Evolutionary conservation across 2,113 vertebrate species (phyloP).

Genomic region (Apodemus sylvaticus): DNA sequence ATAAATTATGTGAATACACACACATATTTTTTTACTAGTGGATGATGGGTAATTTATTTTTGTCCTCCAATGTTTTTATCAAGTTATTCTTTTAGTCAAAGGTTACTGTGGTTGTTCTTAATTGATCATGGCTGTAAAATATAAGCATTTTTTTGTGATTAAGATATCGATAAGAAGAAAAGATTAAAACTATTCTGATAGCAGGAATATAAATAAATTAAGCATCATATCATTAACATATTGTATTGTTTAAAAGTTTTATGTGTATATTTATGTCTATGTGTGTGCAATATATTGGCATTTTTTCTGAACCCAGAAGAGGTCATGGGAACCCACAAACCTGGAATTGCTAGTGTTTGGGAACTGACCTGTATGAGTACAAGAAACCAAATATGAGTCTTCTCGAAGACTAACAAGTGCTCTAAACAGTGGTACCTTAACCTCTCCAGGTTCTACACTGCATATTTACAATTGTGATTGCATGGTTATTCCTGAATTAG

Average conservation of each 20-base stretch:
- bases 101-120: not conserved
- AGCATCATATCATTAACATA: not conserved
- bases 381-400: not conserved
- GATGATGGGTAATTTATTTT: not conserved
- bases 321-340: not conserved
- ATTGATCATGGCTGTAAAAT: not conserved
- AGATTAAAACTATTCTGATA: not conserved
- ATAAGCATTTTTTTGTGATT: not conserved
- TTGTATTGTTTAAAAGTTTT: not conserved
- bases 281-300: too few relatives aligned
- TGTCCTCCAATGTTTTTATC: not conserved
- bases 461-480: not conserved
- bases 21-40: too few relatives aligned
- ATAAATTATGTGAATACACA: not conserved
- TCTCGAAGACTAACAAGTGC: not conserved
- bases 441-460: rapidly evolving
- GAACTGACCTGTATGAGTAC: not conserved
- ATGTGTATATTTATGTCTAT: not conserved
- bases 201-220: too few relatives aligned
- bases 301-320: not conserved
- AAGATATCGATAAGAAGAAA: not conserved
- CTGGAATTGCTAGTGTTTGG: not conserved
- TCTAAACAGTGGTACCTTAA: too few relatives aligned
- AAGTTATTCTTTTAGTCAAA: not conserved
- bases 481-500: rapidly evolving